These are phyloP conservation scores for Balanococcus diminutus DNA, from an alignment of 2,888 invertebrate species.

Conservation along the genomic window DNA sequence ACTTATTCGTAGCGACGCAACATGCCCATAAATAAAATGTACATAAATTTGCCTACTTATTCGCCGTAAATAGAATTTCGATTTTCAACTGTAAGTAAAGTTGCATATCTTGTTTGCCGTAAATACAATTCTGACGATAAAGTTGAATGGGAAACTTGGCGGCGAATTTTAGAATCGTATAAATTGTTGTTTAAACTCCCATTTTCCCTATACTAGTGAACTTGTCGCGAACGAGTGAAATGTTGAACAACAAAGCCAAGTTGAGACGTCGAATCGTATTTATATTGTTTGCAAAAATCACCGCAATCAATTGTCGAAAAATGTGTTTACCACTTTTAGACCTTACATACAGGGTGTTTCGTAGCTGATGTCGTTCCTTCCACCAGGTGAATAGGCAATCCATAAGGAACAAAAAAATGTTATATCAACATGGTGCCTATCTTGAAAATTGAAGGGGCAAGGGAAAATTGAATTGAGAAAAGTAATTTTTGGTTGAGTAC, in stretches of 20 bases:
- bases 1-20: not conserved
- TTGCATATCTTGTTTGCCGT: conserved; percentile 41
- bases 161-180: conserved; percentile 32
- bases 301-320: conserved; percentile 24
- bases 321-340: not conserved
- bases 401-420: too few relatives aligned
- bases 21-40: conserved; percentile 26
- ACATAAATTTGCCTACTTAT: conserved; percentile 43
- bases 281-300: conserved; percentile 33
- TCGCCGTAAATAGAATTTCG: conserved; percentile 40
- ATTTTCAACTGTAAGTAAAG: conserved; percentile 31
- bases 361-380: too few relatives aligned
- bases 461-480: too few relatives aligned
- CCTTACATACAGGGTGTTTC: not conserved
- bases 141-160: conserved; percentile 12
- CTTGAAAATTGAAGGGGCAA: too few relatives aligned
- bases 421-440: too few relatives aligned
- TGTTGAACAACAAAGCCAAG: conserved; percentile 20
- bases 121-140: conserved; percentile 23
- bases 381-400: too few relatives aligned
- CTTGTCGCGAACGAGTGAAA: conserved; percentile 5
- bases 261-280: not conserved
- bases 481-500: too few relatives aligned
- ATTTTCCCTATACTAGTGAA: conserved; percentile 17
- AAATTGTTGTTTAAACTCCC: conserved; percentile 41